Base-by-base conservation (phyloP, 1,140 invertebrate species). In the Littorina saxatilis region DNA sequence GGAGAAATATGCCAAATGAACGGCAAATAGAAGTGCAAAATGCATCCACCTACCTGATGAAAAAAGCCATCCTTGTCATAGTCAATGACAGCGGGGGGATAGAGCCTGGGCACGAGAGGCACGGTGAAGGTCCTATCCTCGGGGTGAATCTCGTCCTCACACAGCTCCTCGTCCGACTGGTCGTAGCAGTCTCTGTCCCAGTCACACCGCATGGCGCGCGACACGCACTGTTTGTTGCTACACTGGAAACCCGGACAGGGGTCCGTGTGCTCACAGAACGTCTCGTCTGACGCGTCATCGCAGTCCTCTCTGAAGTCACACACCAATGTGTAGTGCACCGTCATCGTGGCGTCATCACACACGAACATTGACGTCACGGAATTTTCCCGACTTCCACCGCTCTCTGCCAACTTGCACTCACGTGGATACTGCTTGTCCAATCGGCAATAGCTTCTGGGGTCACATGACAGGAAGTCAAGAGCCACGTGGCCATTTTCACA, bases 271-370 rank as follows among this genome's bases (percentile, higher is more conserved):
- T 37, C 15, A 27, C 74, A 77, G 74, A 77, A 77, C 1, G 35
- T 77, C 29, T 77, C 74, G 40, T 77, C 74, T 5, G 74, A 61
- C 23, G 40, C 74, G 37, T 77, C 74, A 35, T 39, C 32, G 35
- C 74, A 77, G 74, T 77, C 74, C 50, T 61, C 32, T 39, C 74
- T 55, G 74, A 77, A 77, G 50, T 77, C 74, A 77, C 74, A 77
- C 50, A 77, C 52, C 32, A 77, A n/a, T 7, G 50, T 39, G 52
- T 77, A 77, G 32, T 39, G 52, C 27, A 77, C 0, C 7, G 74
- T 77, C 27, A 52, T 27, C 11, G 37, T 37, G 55, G 2, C 50
- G 37, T 77, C 52, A n/a, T 77, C 52, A 61, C 74, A 77, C 7
- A n/a, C 20, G 29, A 61, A 77, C 74, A 61, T 77, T 23, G 29